These are phyloP conservation scores for Eufriesea mexicana DNA, from an alignment of 1,140 invertebrate genomes.

Conservation along the genomic window DNA sequence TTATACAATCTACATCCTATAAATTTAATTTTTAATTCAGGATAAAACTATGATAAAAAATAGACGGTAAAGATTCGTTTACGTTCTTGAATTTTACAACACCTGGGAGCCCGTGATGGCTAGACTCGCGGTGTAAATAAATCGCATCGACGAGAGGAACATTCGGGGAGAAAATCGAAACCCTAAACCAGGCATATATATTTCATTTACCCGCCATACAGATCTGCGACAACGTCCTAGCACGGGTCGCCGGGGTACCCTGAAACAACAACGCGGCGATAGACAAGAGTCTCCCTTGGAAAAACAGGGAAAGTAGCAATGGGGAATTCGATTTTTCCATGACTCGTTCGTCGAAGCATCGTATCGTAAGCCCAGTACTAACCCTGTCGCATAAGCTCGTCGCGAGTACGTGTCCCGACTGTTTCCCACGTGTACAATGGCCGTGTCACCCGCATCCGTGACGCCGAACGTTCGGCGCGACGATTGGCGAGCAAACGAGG, in stretches of 20 bases:
- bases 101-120: too few relatives aligned
- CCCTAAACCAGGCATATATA: not conserved
- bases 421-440: not conserved
- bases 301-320: not conserved
- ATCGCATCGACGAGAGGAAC: too few relatives aligned
- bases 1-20: too few relatives aligned
- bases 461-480: too few relatives aligned
- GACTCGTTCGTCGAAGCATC: constrained; percentile 7
- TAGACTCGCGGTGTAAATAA: too few relatives aligned
- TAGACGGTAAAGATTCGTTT: too few relatives aligned
- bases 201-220: not conserved
- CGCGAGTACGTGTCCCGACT: not conserved
- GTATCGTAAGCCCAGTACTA: not conserved
- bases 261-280: not conserved
- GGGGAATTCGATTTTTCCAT: constrained; percentile 26
- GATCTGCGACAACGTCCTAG: not conserved
- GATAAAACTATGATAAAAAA: too few relatives aligned
- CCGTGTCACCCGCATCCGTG: not conserved
- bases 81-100: too few relatives aligned
- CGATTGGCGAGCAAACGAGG: too few relatives aligned
- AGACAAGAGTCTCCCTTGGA: too few relatives aligned
- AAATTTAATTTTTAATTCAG: too few relatives aligned
- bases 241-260: not conserved
- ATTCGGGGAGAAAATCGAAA: too few relatives aligned
- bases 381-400: not conserved